Percentiles rank a stretch among this genome's conserved stretches.
Evolutionary conservation across 2,888 invertebrate genomes (phyloP).

Genomic region (Limnephilus lunatus): DNA sequence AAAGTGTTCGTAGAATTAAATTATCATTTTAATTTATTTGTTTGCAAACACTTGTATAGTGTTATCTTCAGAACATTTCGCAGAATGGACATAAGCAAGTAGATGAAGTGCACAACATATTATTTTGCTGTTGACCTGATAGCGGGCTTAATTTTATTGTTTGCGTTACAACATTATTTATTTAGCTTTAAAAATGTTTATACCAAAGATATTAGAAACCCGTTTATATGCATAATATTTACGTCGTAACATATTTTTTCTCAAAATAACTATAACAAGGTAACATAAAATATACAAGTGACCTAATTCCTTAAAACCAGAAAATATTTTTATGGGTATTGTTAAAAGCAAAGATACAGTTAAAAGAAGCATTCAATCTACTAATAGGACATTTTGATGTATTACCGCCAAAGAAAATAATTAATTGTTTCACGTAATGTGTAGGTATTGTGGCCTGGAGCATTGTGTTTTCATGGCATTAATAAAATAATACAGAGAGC

Average conservation of each 20-base stretch:
- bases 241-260: background rate
- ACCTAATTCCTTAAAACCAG: background rate
- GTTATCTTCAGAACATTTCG: background rate
- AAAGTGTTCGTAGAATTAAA: background rate
- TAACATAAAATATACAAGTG: background rate
- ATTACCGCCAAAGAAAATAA: slow-evolving; percentile 48
- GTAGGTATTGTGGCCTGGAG: background rate
- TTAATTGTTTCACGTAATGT: slow-evolving; percentile 39
- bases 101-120: background rate
- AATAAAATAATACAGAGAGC: slow-evolving; percentile 41
- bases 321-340: background rate
- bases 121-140: background rate
- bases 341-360: background rate
- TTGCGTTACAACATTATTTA: background rate
- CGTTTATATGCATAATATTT: background rate
- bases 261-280: background rate
- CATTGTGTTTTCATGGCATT: slow-evolving; percentile 40
- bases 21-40: background rate
- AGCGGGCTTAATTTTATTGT: background rate
- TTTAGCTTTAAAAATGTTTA: background rate
- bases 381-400: slow-evolving; percentile 46
- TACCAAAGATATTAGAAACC: too few relatives aligned
- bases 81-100: background rate
- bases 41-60: background rate
- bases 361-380: background rate